Conservation (phyloP, 2,113 vertebrate genomes). For the Jaculus jaculus region DNA sequence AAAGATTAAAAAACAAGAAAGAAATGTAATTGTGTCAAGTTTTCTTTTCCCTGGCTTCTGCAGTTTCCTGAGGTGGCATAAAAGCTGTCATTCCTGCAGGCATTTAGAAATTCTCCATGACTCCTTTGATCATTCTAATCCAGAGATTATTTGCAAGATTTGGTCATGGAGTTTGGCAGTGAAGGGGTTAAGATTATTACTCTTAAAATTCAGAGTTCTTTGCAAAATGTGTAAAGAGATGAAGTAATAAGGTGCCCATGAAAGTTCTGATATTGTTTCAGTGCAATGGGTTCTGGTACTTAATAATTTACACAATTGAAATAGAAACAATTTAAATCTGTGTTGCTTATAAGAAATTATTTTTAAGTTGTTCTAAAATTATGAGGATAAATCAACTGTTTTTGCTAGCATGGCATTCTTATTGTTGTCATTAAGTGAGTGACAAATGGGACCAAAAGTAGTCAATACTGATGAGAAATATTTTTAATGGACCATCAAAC, state of each 20-base stretch:
- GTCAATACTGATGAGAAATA: constrained; percentile 10
- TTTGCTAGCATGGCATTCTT: constrained; percentile 1
- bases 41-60: neutral
- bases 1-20: neutral
- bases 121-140: constrained; percentile 47
- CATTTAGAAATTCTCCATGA: constrained; percentile 52
- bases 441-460: constrained; percentile 51
- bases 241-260: constrained; percentile 27
- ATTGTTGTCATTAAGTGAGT: neutral
- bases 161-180: constrained; percentile 23
- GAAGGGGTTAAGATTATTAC: constrained; percentile 50
- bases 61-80: constrained; percentile 31
- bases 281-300: constrained; percentile 49
- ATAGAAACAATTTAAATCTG: constrained; percentile 62
- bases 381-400: neutral
- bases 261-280: constrained; percentile 56
- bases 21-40: neutral
- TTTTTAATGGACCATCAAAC: constrained; percentile 36
- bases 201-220: constrained; percentile 57
- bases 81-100: constrained; percentile 21
- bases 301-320: constrained; percentile 40
- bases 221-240: constrained; percentile 56
- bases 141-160: neutral
- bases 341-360: constrained; percentile 31
- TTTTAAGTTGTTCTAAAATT: constrained; percentile 47